These are phyloP conservation scores for Cotesia congregata DNA, from an alignment of 2,888 invertebrate genomes.

Conservation along the genomic window DNA sequence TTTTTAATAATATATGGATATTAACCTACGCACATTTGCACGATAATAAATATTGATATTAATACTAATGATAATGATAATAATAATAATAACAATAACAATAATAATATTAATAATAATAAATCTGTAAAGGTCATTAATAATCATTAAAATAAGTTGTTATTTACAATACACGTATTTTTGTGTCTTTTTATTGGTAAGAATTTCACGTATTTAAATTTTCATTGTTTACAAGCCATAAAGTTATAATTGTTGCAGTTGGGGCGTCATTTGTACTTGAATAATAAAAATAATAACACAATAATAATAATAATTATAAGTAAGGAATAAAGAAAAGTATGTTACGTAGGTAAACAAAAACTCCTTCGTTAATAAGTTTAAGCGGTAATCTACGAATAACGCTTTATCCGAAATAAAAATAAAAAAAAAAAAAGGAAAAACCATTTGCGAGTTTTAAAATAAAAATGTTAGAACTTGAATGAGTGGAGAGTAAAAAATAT, in stretches of 20 bases:
- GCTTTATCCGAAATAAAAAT: neutral
- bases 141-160: constrained; percentile 42
- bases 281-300: neutral
- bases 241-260: constrained; percentile 28
- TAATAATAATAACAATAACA: constrained; percentile 9
- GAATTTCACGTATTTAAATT: neutral
- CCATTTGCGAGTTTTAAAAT: constrained; percentile 1
- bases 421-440: neutral
- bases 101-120: constrained; percentile 9
- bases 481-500: constrained; percentile 22
- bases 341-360: neutral
- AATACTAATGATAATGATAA: constrained; percentile 5
- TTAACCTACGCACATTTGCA: constrained; percentile 11
- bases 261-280: constrained; percentile 8
- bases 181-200: neutral
- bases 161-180: constrained; percentile 26
- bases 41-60: constrained; percentile 9
- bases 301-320: neutral
- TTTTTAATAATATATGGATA: constrained; percentile 2
- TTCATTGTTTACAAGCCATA: constrained; percentile 25
- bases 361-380: constrained; percentile 16
- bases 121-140: neutral
- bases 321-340: neutral
- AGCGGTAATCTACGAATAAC: neutral
- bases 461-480: constrained; percentile 12